Base-by-base conservation (phyloP, 2,888 invertebrate genomes). In the Amphipyra berbera region DNA sequence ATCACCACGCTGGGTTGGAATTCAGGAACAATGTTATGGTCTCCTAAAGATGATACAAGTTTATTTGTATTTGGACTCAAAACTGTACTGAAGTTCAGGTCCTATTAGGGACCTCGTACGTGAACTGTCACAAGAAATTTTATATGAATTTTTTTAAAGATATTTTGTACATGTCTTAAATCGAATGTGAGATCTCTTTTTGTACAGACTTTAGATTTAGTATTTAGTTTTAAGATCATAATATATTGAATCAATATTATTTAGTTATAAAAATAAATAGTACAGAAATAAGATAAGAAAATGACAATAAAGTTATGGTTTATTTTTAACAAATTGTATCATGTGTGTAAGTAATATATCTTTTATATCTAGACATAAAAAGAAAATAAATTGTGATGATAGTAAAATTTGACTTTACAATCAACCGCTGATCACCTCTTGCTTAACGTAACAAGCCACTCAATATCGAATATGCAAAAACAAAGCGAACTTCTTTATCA, bases 1-100 rank as follows among this genome's bases (percentile, higher is more conserved):
- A 86, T 49, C 92, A 93, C 13, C 88, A 94, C 46, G 83, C 91
- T 1, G 92, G 88, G 0, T 69, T 93, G 44, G 69, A 82, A n/a
- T 91, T 82, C 13, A 83, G 79, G 15, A 85, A 74, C 44, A 90
- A 92, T 71, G 62, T 88, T 37, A 45, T 79, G 46, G 27, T 59
- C 7, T 66, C 64, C 0, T 64, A 38, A 47, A 42, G 0, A n/a
- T n/a, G 12, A 50, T 10, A n/a, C 14, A 8, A 8, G 1, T 13
- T 13, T 13, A 0, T 10, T 10, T 9, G 7, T 9, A 6, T 37
- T 12, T 10, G 37, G 8, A 33, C n/a, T 14, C 8, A 13, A 5
- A 5, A 2, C 2, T 13, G 13, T n/a, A 33, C 45, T 30, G n/a
- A 13, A 45, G n/a, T 45, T 21, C 21, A 21, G 21, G 21, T 21